Conservation (phyloP, 2,888 invertebrate species). For the Drosophila demipolita region DNA sequence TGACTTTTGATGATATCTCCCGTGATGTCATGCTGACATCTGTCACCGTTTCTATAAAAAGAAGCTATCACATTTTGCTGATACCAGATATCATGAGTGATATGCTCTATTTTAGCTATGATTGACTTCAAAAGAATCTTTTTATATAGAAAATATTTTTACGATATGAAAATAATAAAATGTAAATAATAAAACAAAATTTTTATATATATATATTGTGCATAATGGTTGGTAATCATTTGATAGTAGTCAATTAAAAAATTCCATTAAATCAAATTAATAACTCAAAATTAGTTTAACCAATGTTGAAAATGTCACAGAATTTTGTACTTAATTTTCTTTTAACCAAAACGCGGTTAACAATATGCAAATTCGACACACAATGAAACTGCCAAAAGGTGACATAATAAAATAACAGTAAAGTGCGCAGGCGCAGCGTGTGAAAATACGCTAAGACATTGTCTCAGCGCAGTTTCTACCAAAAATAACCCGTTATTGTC, state of each 20-base stretch:
- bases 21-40: neutral
- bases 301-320: neutral
- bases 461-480: constrained; percentile 30
- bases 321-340: neutral
- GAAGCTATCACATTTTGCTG: neutral
- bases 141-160: neutral
- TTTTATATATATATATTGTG: too few species aligned
- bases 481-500: neutral
- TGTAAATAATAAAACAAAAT: neutral
- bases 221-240: neutral
- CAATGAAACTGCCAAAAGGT: constrained; percentile 27
- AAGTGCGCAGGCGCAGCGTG: constrained; percentile 46
- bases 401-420: constrained; percentile 29
- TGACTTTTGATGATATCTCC: constrained; percentile 6
- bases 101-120: neutral
- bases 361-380: constrained; percentile 10
- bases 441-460: constrained; percentile 41
- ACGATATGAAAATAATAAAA: neutral
- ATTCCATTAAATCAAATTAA: neutral
- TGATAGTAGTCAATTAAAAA: neutral
- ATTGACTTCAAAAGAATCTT: neutral
- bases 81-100: neutral
- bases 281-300: neutral
- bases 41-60: constrained; percentile 24
- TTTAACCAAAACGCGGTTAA: neutral